Conservation (phyloP, 2,888 invertebrate genomes). For the Argyresthia goedartella region DNA sequence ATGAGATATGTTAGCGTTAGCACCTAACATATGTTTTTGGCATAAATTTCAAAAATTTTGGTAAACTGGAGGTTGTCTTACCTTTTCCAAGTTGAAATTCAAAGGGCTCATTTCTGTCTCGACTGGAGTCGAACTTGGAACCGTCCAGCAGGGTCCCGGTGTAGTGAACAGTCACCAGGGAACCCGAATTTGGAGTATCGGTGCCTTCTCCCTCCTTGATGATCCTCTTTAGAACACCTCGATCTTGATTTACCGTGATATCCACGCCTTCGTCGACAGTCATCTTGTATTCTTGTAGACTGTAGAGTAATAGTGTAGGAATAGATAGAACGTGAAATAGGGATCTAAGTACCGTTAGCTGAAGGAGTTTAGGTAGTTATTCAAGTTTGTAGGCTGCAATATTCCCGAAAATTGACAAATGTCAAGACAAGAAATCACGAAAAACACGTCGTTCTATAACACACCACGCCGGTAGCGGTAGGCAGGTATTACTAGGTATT, state of each 20-base stretch:
- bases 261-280: conserved; percentile 58
- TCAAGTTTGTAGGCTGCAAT: conserved; percentile 3
- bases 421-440: no score
- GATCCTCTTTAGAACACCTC: conserved; percentile 85
- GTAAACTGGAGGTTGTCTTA: conserved; percentile 26
- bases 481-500: no score
- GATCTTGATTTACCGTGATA: conserved; percentile 66
- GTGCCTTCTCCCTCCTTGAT: conserved; percentile 80
- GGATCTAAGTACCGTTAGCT: not conserved
- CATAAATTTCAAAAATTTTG: not conserved
- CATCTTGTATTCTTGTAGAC: conserved; percentile 34
- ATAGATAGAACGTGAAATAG: not conserved
- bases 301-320: no score
- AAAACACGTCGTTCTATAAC: no score
- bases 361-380: not conserved
- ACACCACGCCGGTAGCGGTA: no score
- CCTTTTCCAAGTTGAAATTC: conserved; percentile 90
- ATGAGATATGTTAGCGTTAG: not conserved
- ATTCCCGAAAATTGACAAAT: conserved; percentile 9
- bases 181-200: conserved; percentile 79
- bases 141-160: conserved; percentile 91
- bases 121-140: conserved; percentile 92
- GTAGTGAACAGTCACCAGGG: conserved; percentile 84
- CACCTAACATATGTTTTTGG: not conserved
- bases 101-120: conserved; percentile 86